phyloP scores from a whole-genome alignment of 2,888 invertebrate genomes.

The Parnassius mnemosyne region DNA sequence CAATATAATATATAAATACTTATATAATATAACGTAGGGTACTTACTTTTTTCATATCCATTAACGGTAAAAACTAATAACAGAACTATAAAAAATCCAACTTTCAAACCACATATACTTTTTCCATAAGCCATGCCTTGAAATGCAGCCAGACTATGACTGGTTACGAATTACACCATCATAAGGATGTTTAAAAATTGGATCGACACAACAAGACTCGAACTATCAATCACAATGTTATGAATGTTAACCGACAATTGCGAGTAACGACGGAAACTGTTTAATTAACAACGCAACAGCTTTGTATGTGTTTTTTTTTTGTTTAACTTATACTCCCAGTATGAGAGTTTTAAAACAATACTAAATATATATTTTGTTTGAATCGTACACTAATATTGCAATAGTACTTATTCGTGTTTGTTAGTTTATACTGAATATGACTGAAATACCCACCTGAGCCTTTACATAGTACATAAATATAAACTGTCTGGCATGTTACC shows the following conservation, averaged over 20 bases:
- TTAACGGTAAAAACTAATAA: constrained; percentile 33
- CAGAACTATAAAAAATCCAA: constrained; percentile 29
- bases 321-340: no score
- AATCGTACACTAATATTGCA: no score
- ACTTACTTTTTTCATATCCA: constrained; percentile 64
- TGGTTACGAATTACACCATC: constrained; percentile 9
- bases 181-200: constrained; percentile 39
- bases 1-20: not conserved
- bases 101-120: constrained; percentile 13
- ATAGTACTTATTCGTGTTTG: no score
- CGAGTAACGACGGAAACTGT: not conserved
- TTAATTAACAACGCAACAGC: not conserved
- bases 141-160: constrained; percentile 13
- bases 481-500: no score
- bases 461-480: no score
- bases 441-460: no score
- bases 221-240: constrained; percentile 19
- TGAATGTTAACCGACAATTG: constrained; percentile 12
- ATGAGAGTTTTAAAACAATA: no score
- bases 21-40: constrained; percentile 1
- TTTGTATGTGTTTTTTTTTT: no score
- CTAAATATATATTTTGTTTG: no score
- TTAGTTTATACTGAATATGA: no score
- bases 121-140: constrained; percentile 16
- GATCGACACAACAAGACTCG: constrained; percentile 43